Base-by-base conservation (phyloP, 2,888 invertebrate genomes). In the Nomada flava region DNA sequence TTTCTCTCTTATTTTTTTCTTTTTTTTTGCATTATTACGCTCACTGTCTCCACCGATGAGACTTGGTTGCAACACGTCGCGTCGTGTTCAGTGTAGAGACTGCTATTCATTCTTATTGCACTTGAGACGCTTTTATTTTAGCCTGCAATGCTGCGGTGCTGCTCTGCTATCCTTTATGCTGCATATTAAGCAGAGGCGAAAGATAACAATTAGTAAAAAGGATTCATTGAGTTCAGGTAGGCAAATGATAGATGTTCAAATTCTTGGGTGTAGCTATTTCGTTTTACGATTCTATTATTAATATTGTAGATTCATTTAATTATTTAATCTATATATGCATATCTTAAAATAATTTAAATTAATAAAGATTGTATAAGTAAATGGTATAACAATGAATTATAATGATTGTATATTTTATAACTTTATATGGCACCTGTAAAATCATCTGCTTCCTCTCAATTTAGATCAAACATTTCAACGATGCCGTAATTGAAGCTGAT, bases 141-240 rank as follows among this genome's bases (percentile, higher is more conserved):
- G 88, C 85, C 89, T 89, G 88, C 88, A 82, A 86, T 89, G 90
- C 90, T 89, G 89, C 89, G 89, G 86, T 88, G 88, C 86, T 83
- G 88, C 86, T 89, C 87, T 86, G 90, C 91, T 90, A 91, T 92
- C 93, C 92, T 93, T 93, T 93, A 93, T 91, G 93, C 93, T 93
- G 93, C 93, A 87, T 93, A 91, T 92, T 89, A 93, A 93, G 93
- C 93, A 93, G 91, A 93, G 90, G 91, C 92, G 91, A 93, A 92
- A 93, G 91, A 92, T 87, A 90, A 90, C 89, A 86, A 93, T 93
- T 93, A 93, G 92, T 93, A 90, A 89, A 88, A 79, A 76, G 83
- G 88, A 86, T 83, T 84, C 76, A 60, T 72, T 69, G 59, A 79
- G 80, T 83, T 64, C 77, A 62, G 26, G 50, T 70, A 65, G 47